Base-by-base conservation (phyloP, 2,888 invertebrate species). In the Harmothoe impar region DNA sequence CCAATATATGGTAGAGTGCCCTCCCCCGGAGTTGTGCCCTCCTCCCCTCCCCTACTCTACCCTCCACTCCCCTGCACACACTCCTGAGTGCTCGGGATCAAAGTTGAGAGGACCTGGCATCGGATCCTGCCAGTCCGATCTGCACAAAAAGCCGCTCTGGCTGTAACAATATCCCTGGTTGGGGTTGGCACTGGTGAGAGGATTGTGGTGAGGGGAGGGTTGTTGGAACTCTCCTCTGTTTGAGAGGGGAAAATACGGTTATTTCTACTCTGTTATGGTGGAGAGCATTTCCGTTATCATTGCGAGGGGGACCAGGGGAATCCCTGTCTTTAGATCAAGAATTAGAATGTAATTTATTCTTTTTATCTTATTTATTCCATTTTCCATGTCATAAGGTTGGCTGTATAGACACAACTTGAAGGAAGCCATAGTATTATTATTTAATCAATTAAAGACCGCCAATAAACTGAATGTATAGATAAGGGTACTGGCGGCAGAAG, bases 131-230 rank as follows among this genome's bases (percentile, higher is more conserved):
- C 72, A 29, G 72, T 29, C 25, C 25, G 12, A n/a, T 72, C 1
- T 25, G 5, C 29, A 72, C 15, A 29, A 72, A 72, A 72, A 72
- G 15, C 25, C 29, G 5, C 15, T 25, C 29, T n/a, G 62, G 23
- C 23, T 72, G 29, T 72, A 72, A 72, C 72, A 72, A 72, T 25
- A 29, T 72, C 62, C 62, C 62, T n/a, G 62, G 62, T 62, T 62
- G 62, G 3, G 43, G 43, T 62, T 62, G 62, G 1, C 20, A 20
- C 1, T n/a, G 43, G 43, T n/a, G 20, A 15, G 20, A 62, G 3
- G 3, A 15, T 62, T 12, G 72, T 29, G 72, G 10, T 7, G 72
- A 72, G 29, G 15, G 72, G 72, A 29, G 5, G 72, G 15, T 29
- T 72, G 1, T 72, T 62, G 20, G 20, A 5, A n/a, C 62, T 62